A percentile compares a stretch with the other conserved stretches of the same genome.
Evolutionary conservation across 2,113 vertebrate genomes (phyloP).

Genomic region (Mustela nigripes): DNA sequence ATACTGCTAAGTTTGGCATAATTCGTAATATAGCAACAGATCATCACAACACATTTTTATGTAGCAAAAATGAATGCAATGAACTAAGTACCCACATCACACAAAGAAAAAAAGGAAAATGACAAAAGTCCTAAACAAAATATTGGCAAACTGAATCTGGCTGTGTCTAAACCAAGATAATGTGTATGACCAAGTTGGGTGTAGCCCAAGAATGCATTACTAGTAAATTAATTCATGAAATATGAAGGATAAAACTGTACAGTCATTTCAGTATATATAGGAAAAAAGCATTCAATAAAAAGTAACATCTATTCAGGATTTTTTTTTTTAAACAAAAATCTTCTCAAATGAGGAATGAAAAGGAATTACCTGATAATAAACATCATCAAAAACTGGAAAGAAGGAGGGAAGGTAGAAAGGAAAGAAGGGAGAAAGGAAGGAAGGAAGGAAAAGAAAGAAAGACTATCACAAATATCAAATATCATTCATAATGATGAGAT

Average conservation of each 20-base stretch:
- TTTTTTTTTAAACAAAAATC: not conserved
- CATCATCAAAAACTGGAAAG: not conserved
- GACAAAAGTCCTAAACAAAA: not conserved
- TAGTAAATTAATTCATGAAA: not conserved
- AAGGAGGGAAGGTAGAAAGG: not conserved
- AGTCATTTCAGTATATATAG: not conserved
- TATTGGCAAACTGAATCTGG: not conserved
- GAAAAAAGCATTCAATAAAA: constrained; percentile 13
- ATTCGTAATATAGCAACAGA: not conserved
- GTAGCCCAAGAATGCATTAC: not conserved
- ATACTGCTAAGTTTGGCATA: not conserved
- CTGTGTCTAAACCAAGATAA: not conserved
- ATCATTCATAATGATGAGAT: not conserved
- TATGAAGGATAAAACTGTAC: not conserved
- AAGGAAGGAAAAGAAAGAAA: not conserved
- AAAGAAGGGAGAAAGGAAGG: not conserved
- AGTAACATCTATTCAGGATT: not conserved
- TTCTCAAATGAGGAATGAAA: not conserved
- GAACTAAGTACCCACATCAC: not conserved
- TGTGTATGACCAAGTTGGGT: not conserved
- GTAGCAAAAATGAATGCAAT: not conserved
- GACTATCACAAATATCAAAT: not conserved
- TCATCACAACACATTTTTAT: not conserved
- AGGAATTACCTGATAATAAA: not conserved
- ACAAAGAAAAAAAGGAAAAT: not conserved